phyloP scores from a whole-genome alignment of 1,140 invertebrate genomes.

The Neoseiulus cucumeris region DNA sequence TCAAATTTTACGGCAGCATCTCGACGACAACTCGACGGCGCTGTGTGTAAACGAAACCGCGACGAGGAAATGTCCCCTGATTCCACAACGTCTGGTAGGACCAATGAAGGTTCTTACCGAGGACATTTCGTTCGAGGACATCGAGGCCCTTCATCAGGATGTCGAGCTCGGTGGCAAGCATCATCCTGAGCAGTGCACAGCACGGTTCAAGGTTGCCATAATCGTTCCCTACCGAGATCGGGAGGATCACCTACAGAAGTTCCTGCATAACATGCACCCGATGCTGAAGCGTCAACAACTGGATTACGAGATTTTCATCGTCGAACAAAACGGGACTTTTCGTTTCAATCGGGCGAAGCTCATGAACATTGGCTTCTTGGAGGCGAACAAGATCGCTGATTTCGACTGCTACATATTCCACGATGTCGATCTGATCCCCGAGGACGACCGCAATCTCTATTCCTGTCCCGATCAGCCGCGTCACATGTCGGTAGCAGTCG shows the following conservation, averaged over 20 bases:
- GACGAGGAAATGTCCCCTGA: background rate
- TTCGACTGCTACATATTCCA: conserved; percentile 58
- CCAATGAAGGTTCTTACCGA: conserved; percentile 19
- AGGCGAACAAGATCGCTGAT: conserved; percentile 49
- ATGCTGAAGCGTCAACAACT: conserved; percentile 36
- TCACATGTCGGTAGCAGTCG: conserved; percentile 25
- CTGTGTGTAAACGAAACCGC: background rate
- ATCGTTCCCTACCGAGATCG: conserved; percentile 36
- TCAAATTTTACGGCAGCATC: background rate
- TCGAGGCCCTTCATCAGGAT: conserved; percentile 17
- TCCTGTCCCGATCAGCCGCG: conserved; percentile 45
- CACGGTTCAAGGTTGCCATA: conserved; percentile 28
- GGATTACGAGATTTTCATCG: conserved; percentile 36
- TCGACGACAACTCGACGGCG: background rate
- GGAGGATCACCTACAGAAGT: conserved; percentile 30
- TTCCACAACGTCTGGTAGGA: conserved; percentile 15
- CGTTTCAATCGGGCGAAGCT: conserved; percentile 75
- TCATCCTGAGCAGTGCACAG: conserved; percentile 20
- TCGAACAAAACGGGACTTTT: conserved; percentile 30
- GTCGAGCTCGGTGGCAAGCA: conserved; percentile 21
- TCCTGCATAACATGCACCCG: conserved; percentile 34
- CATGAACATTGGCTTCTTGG: conserved; percentile 83
- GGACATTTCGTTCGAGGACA: conserved; percentile 16
- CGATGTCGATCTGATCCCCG: conserved; percentile 79
- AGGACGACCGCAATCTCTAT: conserved; percentile 79